Conservation (phyloP, 23 tunicate genomes). For the Clavelina lepadiformis region DNA sequence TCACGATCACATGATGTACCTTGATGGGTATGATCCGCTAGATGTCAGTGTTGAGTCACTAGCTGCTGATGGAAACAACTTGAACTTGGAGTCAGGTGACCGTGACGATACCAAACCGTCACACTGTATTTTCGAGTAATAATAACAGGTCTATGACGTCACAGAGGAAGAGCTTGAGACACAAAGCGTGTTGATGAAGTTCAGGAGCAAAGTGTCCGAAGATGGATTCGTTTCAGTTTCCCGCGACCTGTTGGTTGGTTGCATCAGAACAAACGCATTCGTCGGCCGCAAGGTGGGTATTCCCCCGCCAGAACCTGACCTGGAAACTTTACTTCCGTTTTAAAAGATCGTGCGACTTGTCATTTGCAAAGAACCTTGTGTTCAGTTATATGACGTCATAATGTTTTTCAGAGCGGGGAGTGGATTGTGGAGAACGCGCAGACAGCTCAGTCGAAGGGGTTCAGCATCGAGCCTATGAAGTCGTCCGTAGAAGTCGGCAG, state of each 20-base stretch:
- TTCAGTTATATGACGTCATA: not conserved
- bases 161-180: conserved; percentile 42
- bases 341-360: not conserved
- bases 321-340: not conserved
- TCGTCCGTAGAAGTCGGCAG: conserved; percentile 60
- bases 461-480: conserved; percentile 61
- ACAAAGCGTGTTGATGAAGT: conserved; percentile 31
- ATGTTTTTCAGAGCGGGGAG: conserved; percentile 30
- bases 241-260: conserved; percentile 44
- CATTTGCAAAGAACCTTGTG: not conserved
- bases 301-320: not conserved
- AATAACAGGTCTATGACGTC: not conserved
- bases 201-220: conserved; percentile 54
- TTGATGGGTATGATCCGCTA: conserved; percentile 70
- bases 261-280: conserved; percentile 47
- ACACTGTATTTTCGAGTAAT: not conserved
- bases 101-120: not conserved
- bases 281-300: conserved; percentile 54
- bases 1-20: conserved; percentile 83
- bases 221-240: conserved; percentile 43
- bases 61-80: conserved; percentile 13
- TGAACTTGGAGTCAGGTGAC: conserved; percentile 25
- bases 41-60: conserved; percentile 75
- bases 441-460: conserved; percentile 46
- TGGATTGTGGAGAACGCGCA: conserved; percentile 75